A percentile compares a stretch with the other conserved stretches of the same genome.
phyloP scores from a whole-genome alignment of 2,113 vertebrate species.

The Aphelocoma coerulescens region DNA sequence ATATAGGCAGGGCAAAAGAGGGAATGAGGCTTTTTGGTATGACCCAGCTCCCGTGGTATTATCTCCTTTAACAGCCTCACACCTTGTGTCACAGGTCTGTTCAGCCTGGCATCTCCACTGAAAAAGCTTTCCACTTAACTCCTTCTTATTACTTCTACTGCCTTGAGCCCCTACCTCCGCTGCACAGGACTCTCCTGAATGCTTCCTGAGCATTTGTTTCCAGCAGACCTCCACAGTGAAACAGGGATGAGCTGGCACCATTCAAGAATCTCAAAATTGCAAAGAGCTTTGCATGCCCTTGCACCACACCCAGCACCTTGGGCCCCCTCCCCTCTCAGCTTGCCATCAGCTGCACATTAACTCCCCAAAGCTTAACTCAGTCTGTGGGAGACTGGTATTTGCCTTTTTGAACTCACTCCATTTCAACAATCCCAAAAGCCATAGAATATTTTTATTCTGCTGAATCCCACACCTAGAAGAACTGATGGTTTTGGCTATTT shows the following conservation, averaged over 20 bases:
- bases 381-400: background rate
- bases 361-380: background rate
- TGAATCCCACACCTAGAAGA: background rate
- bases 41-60: rapidly evolving
- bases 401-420: background rate
- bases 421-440: background rate
- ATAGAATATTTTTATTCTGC: background rate
- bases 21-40: background rate
- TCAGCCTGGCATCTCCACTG: background rate
- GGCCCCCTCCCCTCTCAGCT: background rate
- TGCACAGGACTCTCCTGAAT: background rate
- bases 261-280: background rate
- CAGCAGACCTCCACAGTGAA: background rate
- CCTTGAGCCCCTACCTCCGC: background rate
- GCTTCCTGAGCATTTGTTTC: background rate
- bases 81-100: background rate
- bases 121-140: background rate
- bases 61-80: background rate
- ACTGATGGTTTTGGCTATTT: background rate
- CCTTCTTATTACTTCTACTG: background rate
- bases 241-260: background rate
- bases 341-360: background rate
- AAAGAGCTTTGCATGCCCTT: background rate
- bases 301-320: background rate
- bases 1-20: background rate